phyloP scores from a whole-genome alignment of 2,888 invertebrate species.

The Copidosoma aretas region DNA sequence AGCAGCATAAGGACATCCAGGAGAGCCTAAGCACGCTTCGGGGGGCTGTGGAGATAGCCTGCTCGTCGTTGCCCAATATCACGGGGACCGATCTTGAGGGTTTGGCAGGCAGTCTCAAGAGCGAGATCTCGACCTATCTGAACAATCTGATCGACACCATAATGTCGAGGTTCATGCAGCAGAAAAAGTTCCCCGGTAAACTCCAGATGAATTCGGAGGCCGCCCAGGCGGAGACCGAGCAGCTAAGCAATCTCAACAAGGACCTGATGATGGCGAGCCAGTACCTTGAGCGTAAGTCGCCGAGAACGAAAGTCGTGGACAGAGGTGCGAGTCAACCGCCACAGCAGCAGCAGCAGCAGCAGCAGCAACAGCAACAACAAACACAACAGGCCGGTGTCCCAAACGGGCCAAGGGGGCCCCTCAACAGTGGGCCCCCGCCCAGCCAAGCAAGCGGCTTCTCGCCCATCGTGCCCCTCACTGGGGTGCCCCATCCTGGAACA shows the following conservation, averaged over 20 bases:
- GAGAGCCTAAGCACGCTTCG: slow-evolving; percentile 81
- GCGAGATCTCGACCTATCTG: slow-evolving; percentile 85
- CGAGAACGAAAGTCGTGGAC: slow-evolving; percentile 78
- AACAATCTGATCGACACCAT: slow-evolving; percentile 88
- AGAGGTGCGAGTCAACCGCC: slow-evolving; percentile 63
- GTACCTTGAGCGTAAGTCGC: slow-evolving; percentile 83
- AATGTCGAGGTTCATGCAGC: slow-evolving; percentile 83
- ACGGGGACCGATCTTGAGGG: slow-evolving; percentile 84
- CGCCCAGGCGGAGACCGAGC: slow-evolving; percentile 81
- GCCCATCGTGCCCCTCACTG: slow-evolving; percentile 66
- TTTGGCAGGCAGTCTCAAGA: slow-evolving; percentile 89
- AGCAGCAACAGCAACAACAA: slow-evolving; percentile 47
- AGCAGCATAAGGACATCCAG: slow-evolving; percentile 69
- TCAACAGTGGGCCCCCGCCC: slow-evolving; percentile 61
- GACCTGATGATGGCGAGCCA: slow-evolving; percentile 83
- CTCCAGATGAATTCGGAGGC: slow-evolving; percentile 62
- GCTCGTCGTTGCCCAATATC: slow-evolving; percentile 70
- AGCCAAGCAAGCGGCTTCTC: slow-evolving; percentile 65
- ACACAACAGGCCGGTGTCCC: slow-evolving; percentile 59
- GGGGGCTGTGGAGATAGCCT: slow-evolving; percentile 66
- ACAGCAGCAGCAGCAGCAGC: background rate
- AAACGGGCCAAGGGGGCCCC: slow-evolving; percentile 63
- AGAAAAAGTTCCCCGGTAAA: slow-evolving; percentile 77
- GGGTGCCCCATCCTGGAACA: slow-evolving; percentile 56
- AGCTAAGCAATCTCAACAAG: slow-evolving; percentile 74